phyloP scores from a whole-genome alignment of 1,140 invertebrate species.

The Anastatus disparis region DNA sequence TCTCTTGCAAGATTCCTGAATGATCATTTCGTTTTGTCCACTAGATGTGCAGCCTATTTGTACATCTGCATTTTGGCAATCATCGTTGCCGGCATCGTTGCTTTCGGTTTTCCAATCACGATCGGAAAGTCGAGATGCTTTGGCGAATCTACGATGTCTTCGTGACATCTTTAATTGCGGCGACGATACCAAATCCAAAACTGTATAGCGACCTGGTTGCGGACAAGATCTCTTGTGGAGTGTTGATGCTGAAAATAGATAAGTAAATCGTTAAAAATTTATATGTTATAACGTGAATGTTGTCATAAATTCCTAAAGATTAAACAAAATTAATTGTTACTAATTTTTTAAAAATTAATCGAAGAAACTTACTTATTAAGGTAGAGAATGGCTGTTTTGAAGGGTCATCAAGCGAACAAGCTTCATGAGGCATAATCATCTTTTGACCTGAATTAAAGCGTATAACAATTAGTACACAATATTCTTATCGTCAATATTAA shows the following conservation, averaged over 20 bases:
- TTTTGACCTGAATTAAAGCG: conserved; percentile 54
- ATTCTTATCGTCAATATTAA: neutral
- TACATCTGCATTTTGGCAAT: conserved; percentile 57
- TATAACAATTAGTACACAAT: conserved; percentile 1
- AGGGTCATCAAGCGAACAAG: conserved; percentile 69
- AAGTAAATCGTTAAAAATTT: no score
- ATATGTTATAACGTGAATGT: no score
- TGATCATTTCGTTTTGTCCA: conserved; percentile 61
- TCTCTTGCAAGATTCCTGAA: conserved; percentile 58
- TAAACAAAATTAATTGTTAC: no score
- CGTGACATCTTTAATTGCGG: conserved; percentile 50
- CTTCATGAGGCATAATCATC: conserved; percentile 70
- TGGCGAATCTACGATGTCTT: conserved; percentile 44
- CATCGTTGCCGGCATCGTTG: conserved; percentile 41
- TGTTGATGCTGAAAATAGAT: conserved; percentile 53
- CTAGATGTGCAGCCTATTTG: conserved; percentile 60
- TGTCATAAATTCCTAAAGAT: no score
- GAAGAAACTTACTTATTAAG: conserved; percentile 80
- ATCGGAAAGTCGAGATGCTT: conserved; percentile 36
- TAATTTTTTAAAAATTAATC: neutral
- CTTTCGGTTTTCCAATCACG: conserved; percentile 35
- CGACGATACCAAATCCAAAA: conserved; percentile 47
- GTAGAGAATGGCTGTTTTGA: conserved; percentile 80
- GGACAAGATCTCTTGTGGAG: conserved; percentile 66
- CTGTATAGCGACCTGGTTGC: conserved; percentile 63